Evolutionary conservation across 2,888 invertebrate species (phyloP).

Genomic region (Clostera curtula): DNA sequence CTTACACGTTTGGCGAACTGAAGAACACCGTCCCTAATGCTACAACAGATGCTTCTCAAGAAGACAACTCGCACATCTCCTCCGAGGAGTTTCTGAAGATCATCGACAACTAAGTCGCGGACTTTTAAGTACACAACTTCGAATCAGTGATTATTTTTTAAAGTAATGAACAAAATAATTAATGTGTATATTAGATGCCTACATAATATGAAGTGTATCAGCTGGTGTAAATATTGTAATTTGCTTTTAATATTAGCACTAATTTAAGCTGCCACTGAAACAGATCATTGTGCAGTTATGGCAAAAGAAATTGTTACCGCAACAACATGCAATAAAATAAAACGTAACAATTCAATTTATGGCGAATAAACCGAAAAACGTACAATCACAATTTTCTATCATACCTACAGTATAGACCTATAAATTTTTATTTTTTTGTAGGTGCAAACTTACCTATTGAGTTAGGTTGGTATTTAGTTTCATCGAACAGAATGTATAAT

Average conservation of each 20-base stretch:
- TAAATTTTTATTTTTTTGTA: too few relatives aligned
- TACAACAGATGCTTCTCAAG: slow-evolving; percentile 27
- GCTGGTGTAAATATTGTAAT: slow-evolving; percentile 70
- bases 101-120: slow-evolving; percentile 47
- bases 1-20: slow-evolving; percentile 65
- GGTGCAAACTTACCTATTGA: too few relatives aligned
- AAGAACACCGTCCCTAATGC: slow-evolving; percentile 62
- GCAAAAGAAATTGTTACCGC: neutral
- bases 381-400: too few relatives aligned
- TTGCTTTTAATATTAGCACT: slow-evolving; percentile 64
- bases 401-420: too few relatives aligned
- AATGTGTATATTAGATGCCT: slow-evolving; percentile 52
- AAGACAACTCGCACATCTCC: slow-evolving; percentile 43
- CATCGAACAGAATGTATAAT: too few relatives aligned
- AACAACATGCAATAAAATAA: slow-evolving; percentile 2
- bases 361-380: too few relatives aligned
- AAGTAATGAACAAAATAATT: slow-evolving; percentile 38
- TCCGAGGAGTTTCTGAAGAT: slow-evolving; percentile 60
- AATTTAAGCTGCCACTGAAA: slow-evolving; percentile 66
- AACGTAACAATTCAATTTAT: too few relatives aligned
- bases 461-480: too few relatives aligned
- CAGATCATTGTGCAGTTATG: slow-evolving; percentile 66
- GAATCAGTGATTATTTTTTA: slow-evolving; percentile 30
- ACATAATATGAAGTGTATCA: slow-evolving; percentile 41
- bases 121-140: slow-evolving; percentile 20